Evolutionary conservation across 2,113 vertebrate genomes (phyloP).

Genomic region (Saccopteryx bilineata): DNA sequence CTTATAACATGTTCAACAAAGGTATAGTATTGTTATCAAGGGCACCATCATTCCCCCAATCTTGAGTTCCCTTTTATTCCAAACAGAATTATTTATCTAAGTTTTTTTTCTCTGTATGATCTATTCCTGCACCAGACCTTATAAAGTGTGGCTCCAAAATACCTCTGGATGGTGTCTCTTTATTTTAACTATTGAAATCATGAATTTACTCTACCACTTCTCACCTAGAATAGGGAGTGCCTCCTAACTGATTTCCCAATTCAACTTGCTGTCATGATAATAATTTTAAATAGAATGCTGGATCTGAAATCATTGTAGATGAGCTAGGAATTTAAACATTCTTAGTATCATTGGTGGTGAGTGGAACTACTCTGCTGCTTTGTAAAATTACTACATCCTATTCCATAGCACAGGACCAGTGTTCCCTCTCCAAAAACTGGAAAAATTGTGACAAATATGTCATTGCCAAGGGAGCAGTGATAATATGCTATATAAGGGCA

Average conservation of each 20-base stretch:
- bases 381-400: background rate
- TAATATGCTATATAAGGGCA: background rate
- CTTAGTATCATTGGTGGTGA: background rate
- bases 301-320: background rate
- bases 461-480: background rate
- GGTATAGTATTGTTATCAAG: background rate
- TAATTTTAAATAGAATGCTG: conserved; percentile 10
- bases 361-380: background rate
- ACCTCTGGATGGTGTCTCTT: background rate
- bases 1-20: background rate
- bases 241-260: conserved; percentile 2
- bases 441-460: background rate
- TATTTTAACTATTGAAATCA: conserved; percentile 11
- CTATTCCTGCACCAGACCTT: background rate
- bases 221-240: background rate
- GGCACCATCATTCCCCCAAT: background rate
- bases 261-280: background rate
- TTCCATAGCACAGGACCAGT: background rate
- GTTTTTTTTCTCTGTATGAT: background rate
- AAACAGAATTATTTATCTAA: background rate
- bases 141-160: background rate
- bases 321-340: conserved; percentile 3
- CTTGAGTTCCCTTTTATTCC: background rate
- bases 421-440: background rate
- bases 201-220: background rate